Evolutionary conservation across 2,113 vertebrate genomes (phyloP).

Genomic region (human (Homo sapiens)): DNA sequence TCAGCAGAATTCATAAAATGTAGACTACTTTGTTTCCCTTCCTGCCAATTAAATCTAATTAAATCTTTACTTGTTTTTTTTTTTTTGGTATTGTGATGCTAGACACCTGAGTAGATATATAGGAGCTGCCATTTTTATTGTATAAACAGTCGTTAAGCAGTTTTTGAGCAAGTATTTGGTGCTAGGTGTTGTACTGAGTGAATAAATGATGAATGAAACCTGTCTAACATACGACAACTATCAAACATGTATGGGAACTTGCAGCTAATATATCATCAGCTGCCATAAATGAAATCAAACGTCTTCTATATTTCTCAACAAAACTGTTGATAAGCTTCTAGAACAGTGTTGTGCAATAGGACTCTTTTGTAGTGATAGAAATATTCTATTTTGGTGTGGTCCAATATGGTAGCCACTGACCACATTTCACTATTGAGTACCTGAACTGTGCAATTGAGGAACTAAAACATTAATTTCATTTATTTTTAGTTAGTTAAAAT

Average conservation of each 20-base stretch:
- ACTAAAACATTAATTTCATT: not conserved
- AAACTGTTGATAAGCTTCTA: not conserved
- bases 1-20: constrained; percentile 28
- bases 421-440: not conserved
- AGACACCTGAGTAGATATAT: not conserved
- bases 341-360: not conserved
- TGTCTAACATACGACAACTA: not conserved
- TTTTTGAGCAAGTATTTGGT: not conserved
- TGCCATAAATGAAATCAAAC: not conserved
- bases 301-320: not conserved
- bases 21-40: constrained; percentile 41
- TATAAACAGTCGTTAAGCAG: not conserved
- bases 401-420: not conserved
- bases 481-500: constrained; percentile 7
- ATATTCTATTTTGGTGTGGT: not conserved
- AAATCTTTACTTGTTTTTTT: not conserved
- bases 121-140: not conserved
- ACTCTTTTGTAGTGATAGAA: not conserved
- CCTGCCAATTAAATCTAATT: not conserved
- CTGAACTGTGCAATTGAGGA: not conserved
- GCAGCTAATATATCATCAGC: not conserved
- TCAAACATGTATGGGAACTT: not conserved
- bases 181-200: not conserved
- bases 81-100: too few species aligned
- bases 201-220: not conserved